A percentile compares a stretch with the other conserved stretches of the same genome.
Evolutionary conservation across 2,797 vertebrate species (phyloP).

Genomic region (Manis crassicaudata): DNA sequence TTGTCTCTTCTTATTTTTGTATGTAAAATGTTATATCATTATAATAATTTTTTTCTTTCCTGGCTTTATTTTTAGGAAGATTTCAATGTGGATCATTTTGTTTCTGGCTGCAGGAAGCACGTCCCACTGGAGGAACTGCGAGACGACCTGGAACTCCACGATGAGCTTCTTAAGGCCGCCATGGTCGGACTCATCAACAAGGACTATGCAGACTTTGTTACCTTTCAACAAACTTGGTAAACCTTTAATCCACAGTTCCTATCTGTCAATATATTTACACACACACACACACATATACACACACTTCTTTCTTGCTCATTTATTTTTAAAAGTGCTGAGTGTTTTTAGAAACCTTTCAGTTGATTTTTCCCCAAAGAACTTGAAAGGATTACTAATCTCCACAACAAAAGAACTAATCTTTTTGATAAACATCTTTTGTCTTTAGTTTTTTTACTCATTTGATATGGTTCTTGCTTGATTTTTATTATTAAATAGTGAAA

Average conservation of each 20-base stretch:
- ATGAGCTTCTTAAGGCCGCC: constrained; percentile 96
- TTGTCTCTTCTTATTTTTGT: neutral
- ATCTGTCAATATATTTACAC: rapidly evolving
- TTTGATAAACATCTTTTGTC: neutral
- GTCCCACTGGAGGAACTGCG: constrained; percentile 97
- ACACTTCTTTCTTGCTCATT: neutral
- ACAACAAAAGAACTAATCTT: neutral
- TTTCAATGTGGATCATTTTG: constrained; percentile 97
- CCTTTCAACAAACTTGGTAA: constrained; percentile 97
- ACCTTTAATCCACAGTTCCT: neutral
- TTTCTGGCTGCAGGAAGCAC: constrained; percentile 95
- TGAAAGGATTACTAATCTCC: neutral
- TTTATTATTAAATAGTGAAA: neutral
- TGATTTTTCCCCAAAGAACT: neutral
- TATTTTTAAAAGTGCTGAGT: neutral
- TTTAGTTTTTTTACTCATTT: neutral
- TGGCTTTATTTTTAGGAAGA: constrained; percentile 89
- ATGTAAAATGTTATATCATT: neutral
- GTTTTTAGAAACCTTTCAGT: neutral
- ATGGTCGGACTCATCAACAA: constrained; percentile 99
- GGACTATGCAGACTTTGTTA: constrained; percentile 99
- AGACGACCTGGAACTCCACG: constrained; percentile 97
- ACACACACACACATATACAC: rapidly evolving
- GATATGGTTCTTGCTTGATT: neutral
- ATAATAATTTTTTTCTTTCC: neutral